Evolutionary conservation across 1,140 invertebrate species (phyloP).

Genomic region (Scaptomyza montana): DNA sequence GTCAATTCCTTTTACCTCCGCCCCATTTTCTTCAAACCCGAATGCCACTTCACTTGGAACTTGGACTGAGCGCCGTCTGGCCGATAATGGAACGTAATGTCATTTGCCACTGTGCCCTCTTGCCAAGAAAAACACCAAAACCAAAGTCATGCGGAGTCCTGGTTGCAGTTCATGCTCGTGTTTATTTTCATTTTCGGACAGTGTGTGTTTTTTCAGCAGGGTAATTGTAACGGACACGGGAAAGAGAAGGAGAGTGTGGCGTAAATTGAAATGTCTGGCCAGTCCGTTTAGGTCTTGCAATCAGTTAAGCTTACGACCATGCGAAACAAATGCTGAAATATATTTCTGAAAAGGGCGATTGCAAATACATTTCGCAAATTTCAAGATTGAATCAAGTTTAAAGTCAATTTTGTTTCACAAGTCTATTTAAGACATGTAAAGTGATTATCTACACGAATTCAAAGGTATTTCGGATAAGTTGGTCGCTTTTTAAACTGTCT

Average conservation of each 20-base stretch:
- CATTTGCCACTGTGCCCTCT: conserved; percentile 15
- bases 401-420: too few species aligned
- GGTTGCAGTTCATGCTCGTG: neutral
- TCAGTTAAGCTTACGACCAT: neutral
- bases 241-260: neutral
- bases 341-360: neutral
- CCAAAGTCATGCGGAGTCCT: conserved; percentile 17
- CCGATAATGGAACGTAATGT: conserved; percentile 41
- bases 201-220: neutral
- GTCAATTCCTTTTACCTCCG: neutral
- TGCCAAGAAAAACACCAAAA: conserved; percentile 26
- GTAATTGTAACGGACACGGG: neutral
- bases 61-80: conserved; percentile 22
- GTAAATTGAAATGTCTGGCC: neutral
- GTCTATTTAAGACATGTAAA: too few species aligned
- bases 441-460: too few species aligned
- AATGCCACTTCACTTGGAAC: conserved; percentile 4
- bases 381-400: too few species aligned
- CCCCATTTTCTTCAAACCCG: neutral
- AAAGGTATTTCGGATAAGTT: too few species aligned
- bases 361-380: too few species aligned
- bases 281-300: conserved; percentile 1
- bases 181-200: neutral
- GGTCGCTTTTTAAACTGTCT: too few species aligned
- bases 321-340: neutral